These are phyloP conservation scores for Bombus sylvicola DNA, from an alignment of 1,140 invertebrate species.

Conservation along the genomic window DNA sequence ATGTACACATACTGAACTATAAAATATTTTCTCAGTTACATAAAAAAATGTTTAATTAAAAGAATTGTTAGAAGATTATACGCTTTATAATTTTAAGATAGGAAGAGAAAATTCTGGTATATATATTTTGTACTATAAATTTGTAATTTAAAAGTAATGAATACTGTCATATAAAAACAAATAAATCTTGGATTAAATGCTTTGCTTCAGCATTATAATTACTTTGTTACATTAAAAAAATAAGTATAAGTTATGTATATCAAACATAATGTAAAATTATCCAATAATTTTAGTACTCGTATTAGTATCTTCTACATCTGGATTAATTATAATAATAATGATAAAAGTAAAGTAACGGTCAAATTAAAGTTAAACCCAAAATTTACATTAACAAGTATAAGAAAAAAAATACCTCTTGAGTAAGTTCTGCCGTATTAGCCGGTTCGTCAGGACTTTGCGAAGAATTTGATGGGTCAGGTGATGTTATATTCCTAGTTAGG, in stretches of 20 bases:
- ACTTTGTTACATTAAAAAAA: neutral
- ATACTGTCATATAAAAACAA: neutral
- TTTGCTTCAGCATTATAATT: neutral
- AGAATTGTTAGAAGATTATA: too few species aligned
- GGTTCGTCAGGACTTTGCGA: conserved; percentile 61
- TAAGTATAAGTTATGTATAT: neutral
- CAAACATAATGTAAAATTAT: neutral
- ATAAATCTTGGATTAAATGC: neutral
- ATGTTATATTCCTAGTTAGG: conserved; percentile 64
- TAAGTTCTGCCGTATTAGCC: conserved; percentile 76
- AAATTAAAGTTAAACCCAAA: conserved; percentile 10
- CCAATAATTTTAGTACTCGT: neutral
- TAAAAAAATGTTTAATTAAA: too few species aligned
- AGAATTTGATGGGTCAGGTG: conserved; percentile 65
- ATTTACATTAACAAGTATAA: conserved; percentile 1
- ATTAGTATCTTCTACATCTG: neutral
- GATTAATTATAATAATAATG: neutral
- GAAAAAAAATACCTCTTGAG: conserved; percentile 81
- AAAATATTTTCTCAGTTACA: too few species aligned
- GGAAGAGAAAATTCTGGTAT: too few species aligned
- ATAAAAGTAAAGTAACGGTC: neutral
- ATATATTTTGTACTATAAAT: too few species aligned
- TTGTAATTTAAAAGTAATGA: too few species aligned
- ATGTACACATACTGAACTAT: too few species aligned
- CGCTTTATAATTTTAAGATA: too few species aligned